A percentile compares a stretch with the other conserved stretches of the same genome.
Evolutionary conservation across 2,797 vertebrate genomes (phyloP).

Genomic region (Chrosomus eos): DNA sequence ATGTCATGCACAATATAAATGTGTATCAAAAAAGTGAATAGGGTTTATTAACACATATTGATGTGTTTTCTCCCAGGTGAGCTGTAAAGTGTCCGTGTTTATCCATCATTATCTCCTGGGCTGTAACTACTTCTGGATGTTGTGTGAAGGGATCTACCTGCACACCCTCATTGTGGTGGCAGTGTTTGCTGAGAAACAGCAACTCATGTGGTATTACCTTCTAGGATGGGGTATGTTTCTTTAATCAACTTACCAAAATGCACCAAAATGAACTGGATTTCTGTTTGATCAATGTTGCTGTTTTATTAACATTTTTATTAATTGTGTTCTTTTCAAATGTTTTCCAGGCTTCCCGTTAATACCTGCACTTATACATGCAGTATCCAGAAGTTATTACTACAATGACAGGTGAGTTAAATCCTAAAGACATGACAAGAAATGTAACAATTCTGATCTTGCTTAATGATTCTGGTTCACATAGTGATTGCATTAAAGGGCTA

Average conservation of each 20-base stretch:
- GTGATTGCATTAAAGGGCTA: not conserved
- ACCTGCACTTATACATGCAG: slow-evolving; percentile 88
- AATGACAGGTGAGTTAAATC: slow-evolving; percentile 88
- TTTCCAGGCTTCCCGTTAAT: slow-evolving; percentile 91
- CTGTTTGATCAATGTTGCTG: not conserved
- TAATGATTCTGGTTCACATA: not conserved
- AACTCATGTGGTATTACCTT: slow-evolving; percentile 95
- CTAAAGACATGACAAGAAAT: not conserved
- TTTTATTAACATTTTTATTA: not conserved
- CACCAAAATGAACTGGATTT: not conserved
- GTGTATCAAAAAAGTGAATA: not conserved
- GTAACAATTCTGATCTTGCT: not conserved
- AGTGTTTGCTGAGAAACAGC: slow-evolving; percentile 96
- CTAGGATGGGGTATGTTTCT: slow-evolving; percentile 91
- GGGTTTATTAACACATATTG: too few relatives aligned
- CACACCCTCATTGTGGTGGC: slow-evolving; percentile 98
- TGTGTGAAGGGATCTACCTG: slow-evolving; percentile 97
- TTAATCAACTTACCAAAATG: not conserved
- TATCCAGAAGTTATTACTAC: slow-evolving; percentile 89
- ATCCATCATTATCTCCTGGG: slow-evolving; percentile 92
- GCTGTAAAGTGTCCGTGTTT: slow-evolving; percentile 90
- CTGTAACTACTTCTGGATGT: slow-evolving; percentile 99
- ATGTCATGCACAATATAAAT: not conserved
- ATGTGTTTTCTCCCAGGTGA: slow-evolving; percentile 72
- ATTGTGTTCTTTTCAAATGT: not conserved